Conservation (phyloP, 2,797 vertebrate species). For the Pseudotriccus pelzelni region DNA sequence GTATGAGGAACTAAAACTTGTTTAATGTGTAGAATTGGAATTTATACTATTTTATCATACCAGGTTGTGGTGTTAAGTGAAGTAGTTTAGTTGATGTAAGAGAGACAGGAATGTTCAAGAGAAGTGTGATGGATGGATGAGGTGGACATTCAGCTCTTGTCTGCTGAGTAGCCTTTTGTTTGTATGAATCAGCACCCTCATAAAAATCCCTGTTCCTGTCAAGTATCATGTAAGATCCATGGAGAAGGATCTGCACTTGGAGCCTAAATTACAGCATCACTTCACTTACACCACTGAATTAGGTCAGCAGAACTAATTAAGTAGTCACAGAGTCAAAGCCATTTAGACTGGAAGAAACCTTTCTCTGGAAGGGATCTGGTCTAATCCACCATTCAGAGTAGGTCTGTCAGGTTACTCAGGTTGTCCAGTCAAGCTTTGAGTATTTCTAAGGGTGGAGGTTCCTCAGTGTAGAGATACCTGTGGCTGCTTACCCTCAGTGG, state of each 20-base stretch:
- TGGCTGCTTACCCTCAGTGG: background rate
- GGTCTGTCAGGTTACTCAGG: background rate
- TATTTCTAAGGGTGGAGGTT: background rate
- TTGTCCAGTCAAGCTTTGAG: background rate
- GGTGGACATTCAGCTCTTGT: background rate
- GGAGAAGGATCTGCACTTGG: background rate
- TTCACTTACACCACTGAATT: background rate
- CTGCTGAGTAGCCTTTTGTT: background rate
- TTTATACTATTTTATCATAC: background rate
- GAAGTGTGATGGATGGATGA: background rate
- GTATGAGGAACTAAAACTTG: background rate
- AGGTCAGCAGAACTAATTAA: background rate
- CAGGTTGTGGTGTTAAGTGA: background rate
- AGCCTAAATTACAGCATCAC: background rate
- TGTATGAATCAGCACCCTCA: background rate
- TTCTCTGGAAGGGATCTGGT: background rate
- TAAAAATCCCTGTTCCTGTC: background rate
- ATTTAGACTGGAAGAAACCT: background rate
- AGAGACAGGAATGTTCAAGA: background rate
- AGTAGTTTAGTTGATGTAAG: background rate
- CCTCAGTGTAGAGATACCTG: background rate
- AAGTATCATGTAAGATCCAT: background rate
- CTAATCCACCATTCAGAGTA: background rate
- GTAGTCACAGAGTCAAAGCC: background rate
- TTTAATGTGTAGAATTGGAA: background rate